Evolutionary conservation across 2,113 vertebrate species (phyloP), one percentile per base, ranked within the genome.

Genomic region (Ia io): DNA sequence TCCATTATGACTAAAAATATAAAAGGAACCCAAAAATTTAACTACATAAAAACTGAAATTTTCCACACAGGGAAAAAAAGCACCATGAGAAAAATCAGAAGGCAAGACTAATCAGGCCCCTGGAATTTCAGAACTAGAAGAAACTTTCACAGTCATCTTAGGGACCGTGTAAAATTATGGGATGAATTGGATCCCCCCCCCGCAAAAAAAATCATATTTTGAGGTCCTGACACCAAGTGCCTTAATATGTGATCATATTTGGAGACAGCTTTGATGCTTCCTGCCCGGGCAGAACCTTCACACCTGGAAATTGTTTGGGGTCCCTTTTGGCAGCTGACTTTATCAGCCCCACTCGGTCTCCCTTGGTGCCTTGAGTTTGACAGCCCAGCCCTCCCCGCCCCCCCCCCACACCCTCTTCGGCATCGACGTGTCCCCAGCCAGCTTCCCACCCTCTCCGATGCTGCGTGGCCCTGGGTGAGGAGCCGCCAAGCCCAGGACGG

Each of bases 101-200:
- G 76, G 76, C 76, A 7, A 20, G 30, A n/a, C 44, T 35, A n/a
- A 77, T 22, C 12, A 82, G 13, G 44, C 23, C 59, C 22, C 25
- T 80, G 30, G 40, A 17, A 63, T 74, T n/a, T n/a, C 4, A 35
- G 40, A 67, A 11, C 30, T 12, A 23, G 30, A 12, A 84, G 37
- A 11, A 35, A 40, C 9, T 0, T 2, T 35, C 12, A 3, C 0
- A 0, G 3, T 4, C 51, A 3, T 1, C 42, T 11, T 9, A 42
- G 18, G 5, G 53, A 59, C 25, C 56, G 1, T 13, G 4, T 61
- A 63, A 17, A 63, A 84, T 5, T 10, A 2, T 0, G 5, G 59
- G 47, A 37, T 18, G 37, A 32, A 14, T 0, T 14, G 25, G 16
- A 30, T 37, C 37, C 37, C 1, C 37, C 16, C 7, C 20, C 7